Evolutionary conservation across 2,113 vertebrate genomes (phyloP).

Genomic region (Dasyurus viverrinus): DNA sequence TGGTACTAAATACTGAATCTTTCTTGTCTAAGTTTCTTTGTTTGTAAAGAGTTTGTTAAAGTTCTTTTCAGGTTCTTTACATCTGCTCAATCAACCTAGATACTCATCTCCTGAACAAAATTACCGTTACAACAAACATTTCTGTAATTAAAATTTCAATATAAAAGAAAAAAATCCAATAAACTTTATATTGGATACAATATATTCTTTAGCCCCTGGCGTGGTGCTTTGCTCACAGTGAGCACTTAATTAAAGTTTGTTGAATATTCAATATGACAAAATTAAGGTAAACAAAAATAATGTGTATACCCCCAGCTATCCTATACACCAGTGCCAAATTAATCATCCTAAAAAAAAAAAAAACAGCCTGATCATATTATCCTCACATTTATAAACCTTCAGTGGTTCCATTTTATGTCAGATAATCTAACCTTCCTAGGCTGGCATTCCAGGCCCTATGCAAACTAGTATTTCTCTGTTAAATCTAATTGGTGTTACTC

Average conservation of each 20-base stretch:
- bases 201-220: neutral
- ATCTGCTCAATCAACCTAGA: neutral
- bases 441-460: neutral
- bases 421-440: neutral
- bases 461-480: neutral
- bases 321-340: neutral
- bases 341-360: neutral
- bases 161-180: neutral
- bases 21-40: neutral
- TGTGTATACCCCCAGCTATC: neutral
- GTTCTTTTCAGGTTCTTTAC: neutral
- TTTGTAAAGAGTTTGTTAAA: neutral
- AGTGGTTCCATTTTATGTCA: neutral
- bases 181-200: neutral
- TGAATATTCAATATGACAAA: slow-evolving; percentile 7
- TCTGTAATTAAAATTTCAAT: neutral
- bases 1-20: neutral
- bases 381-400: neutral
- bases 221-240: neutral
- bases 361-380: neutral
- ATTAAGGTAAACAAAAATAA: neutral
- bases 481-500: neutral
- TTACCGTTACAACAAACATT: neutral
- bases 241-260: neutral
- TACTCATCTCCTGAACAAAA: neutral